phyloP scores from a whole-genome alignment of 1,140 invertebrate genomes.

The Druon quercuslanigerum region DNA sequence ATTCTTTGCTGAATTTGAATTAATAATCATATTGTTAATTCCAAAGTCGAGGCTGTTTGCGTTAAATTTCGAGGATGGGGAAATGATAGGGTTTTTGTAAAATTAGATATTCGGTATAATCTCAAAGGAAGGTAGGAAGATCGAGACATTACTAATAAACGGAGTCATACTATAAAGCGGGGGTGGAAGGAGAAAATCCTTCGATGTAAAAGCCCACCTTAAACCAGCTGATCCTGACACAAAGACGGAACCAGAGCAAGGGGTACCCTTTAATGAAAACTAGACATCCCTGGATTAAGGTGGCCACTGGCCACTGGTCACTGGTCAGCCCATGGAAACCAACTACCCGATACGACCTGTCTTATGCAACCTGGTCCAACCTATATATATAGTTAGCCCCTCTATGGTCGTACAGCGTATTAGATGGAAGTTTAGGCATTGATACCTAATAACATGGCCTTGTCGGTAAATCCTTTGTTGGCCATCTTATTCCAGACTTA shows the following conservation, averaged over 20 bases:
- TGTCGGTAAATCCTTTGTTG: slow-evolving; percentile 70
- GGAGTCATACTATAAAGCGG: slow-evolving; percentile 54
- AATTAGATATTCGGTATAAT: slow-evolving; percentile 12
- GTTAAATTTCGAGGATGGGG: not conserved
- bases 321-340: slow-evolving; percentile 60
- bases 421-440: slow-evolving; percentile 72
- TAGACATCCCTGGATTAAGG: slow-evolving; percentile 73
- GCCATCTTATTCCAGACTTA: slow-evolving; percentile 68
- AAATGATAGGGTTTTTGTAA: slow-evolving; percentile 25
- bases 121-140: slow-evolving; percentile 31
- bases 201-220: slow-evolving; percentile 64
- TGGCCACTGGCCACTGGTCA: slow-evolving; percentile 62
- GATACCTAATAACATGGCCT: slow-evolving; percentile 71
- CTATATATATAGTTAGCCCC: slow-evolving; percentile 40
- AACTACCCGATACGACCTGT: slow-evolving; percentile 61
- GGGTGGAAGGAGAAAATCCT: slow-evolving; percentile 54
- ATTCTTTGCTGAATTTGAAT: no score
- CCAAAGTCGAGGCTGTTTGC: no score
- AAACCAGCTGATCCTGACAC: slow-evolving; percentile 69
- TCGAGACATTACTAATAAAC: slow-evolving; percentile 59
- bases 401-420: slow-evolving; percentile 64
- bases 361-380: slow-evolving; percentile 60
- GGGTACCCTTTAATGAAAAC: slow-evolving; percentile 70
- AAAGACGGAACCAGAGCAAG: slow-evolving; percentile 64
- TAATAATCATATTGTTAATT: no score